Conservation (phyloP, 2,888 invertebrate species). For the Conchocele bisecta region DNA sequence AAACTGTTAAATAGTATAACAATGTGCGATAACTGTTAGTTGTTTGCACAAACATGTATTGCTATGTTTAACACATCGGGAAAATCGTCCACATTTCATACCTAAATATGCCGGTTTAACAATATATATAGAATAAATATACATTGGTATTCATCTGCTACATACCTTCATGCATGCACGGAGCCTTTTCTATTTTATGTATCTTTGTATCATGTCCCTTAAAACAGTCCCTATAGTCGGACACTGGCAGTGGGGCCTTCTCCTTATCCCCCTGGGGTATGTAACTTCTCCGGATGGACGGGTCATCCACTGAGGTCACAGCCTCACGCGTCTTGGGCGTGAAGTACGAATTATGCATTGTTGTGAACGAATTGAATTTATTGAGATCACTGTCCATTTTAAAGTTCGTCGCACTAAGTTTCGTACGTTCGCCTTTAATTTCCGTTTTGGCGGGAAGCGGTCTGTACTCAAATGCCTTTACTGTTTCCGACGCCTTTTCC, state of each 20-base stretch:
- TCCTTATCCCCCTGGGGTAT: constrained; percentile 77
- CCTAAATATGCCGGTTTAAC: too few species aligned
- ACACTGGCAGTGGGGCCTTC: constrained; percentile 72
- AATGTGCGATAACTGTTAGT: too few species aligned
- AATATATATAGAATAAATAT: neutral
- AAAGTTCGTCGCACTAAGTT: constrained; percentile 76
- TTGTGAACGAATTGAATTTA: constrained; percentile 74
- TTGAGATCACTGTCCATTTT: constrained; percentile 78
- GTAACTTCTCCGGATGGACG: constrained; percentile 60
- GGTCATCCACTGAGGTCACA: constrained; percentile 42
- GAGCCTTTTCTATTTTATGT: constrained; percentile 66
- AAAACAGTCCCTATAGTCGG: constrained; percentile 76
- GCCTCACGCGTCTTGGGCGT: constrained; percentile 67
- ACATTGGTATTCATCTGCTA: neutral
- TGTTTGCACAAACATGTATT: too few species aligned
- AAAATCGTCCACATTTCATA: too few species aligned
- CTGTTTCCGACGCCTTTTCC: constrained; percentile 75
- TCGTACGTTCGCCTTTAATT: constrained; percentile 63
- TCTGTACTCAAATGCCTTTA: constrained; percentile 67
- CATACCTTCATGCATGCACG: constrained; percentile 75
- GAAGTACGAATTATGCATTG: constrained; percentile 75
- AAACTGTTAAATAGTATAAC: too few species aligned
- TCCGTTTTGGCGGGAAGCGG: constrained; percentile 67
- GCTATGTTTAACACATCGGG: too few species aligned
- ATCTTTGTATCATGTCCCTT: constrained; percentile 72